Conservation (phyloP, 2,888 invertebrate species). For the Galeruca laticollis region DNA sequence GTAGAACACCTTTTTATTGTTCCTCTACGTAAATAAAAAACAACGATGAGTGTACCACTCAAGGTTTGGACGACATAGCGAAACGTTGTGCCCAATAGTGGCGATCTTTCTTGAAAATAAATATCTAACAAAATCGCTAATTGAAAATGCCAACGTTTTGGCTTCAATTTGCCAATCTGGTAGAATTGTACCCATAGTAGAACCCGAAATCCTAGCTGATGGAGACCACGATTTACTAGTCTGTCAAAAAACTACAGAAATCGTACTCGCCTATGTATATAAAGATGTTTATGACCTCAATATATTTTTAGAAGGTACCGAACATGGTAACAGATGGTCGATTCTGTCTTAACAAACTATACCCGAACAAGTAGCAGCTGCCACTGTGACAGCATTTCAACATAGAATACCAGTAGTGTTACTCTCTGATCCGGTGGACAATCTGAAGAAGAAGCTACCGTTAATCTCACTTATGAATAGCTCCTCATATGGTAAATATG, state of each 20-base stretch:
- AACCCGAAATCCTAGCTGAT: constrained; percentile 98
- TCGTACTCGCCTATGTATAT: constrained; percentile 94
- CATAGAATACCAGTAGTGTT: constrained; percentile 93
- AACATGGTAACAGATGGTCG: constrained; percentile 87
- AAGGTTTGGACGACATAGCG: constrained; percentile 94
- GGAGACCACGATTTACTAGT: constrained; percentile 96
- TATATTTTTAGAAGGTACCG: constrained; percentile 94
- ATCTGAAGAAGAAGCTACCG: constrained; percentile 96
- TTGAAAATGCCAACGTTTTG: constrained; percentile 96
- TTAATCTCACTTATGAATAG: no score
- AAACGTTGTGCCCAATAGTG: constrained; percentile 97
- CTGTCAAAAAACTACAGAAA: constrained; percentile 91
- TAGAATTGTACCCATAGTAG: constrained; percentile 98
- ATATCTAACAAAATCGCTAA: constrained; percentile 87
- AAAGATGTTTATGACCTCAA: constrained; percentile 97
- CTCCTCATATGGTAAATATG: no score
- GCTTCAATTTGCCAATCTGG: constrained; percentile 96
- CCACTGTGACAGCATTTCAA: constrained; percentile 92
- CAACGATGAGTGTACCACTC: constrained; percentile 96
- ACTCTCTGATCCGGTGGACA: constrained; percentile 99
- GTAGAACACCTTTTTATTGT: no score
- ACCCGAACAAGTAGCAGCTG: constrained; percentile 90
- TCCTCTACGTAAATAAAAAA: no score
- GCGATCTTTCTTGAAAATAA: constrained; percentile 96
- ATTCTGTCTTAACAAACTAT: constrained; percentile 65